These are phyloP conservation scores for Pristionchus fissidentatus DNA, from an alignment of 2,888 invertebrate species.

Conservation along the genomic window DNA sequence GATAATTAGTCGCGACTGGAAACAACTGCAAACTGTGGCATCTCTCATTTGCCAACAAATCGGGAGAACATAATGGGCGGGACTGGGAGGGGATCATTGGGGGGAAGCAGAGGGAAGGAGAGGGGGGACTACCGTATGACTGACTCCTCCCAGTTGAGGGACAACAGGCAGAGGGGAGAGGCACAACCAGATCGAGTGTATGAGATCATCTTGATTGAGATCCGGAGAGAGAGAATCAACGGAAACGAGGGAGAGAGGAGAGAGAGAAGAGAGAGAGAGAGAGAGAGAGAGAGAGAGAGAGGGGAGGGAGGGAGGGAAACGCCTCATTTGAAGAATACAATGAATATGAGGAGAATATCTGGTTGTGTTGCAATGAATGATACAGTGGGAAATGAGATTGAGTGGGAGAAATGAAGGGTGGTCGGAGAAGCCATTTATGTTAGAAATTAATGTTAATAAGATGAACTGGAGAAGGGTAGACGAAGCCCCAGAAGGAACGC, in stretches of 20 bases:
- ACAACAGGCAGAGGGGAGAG: conserved; percentile 18
- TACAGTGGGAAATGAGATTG: neutral
- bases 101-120: neutral
- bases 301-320: neutral
- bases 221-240: conserved; percentile 31
- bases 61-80: conserved; percentile 31
- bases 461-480: conserved; percentile 16
- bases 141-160: conserved; percentile 40
- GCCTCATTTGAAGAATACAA: conserved; percentile 36
- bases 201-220: conserved; percentile 41
- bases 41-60: conserved; percentile 36
- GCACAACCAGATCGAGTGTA: conserved; percentile 41
- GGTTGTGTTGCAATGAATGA: conserved; percentile 28
- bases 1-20: neutral
- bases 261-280: conserved; percentile 23
- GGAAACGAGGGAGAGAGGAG: conserved; percentile 29
- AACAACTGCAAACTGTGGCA: conserved; percentile 24
- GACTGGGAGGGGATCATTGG: neutral
- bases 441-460: neutral
- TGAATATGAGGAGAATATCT: conserved; percentile 14
- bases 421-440: neutral
- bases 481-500: conserved; percentile 23
- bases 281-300: neutral
- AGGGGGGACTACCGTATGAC: conserved; percentile 13
- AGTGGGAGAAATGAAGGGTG: neutral